Evolutionary conservation across 2,888 invertebrate genomes (phyloP), one percentile per base, ranked within the genome.

Genomic region (Caenorhabditis sp.): DNA sequence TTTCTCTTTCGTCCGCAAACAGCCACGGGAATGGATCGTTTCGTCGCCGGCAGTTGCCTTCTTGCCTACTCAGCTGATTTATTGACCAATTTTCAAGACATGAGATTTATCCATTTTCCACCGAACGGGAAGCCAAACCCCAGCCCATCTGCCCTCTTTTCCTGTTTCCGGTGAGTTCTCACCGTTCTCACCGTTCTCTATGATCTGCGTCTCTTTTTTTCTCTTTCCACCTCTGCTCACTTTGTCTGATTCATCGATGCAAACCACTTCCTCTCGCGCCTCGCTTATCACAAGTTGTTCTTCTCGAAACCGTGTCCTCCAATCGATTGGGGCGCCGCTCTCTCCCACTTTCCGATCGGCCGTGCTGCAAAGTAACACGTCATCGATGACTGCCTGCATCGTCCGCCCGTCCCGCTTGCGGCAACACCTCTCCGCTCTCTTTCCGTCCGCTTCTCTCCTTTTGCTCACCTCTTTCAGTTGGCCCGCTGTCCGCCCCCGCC

Each of bases 231-330:
- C 2, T 9, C 11, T 13, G 11, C 35, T 61, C 24, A 8, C 32
- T 6, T 17, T 35, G 39, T 35, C 45, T 56, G 43, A 53, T 48
- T 55, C 50, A 43, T 37, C 26, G 52, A 20, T 32, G 46, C 26
- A 48, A 26, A 24, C 15, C 61, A 8, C 48, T 68, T 46, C 43
- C 35, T 53, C 17, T 30, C 43, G 5, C n/a, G 24, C 24, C 41
- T 26, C 39, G 37, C 58, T 66, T 66, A 68, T 68, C 68, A 68
- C 15, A 30, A 27, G 35, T 41, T 52, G 13, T 58, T 56, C 55
- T 66, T 58, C 68, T 68, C 68, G 52, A 66, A 68, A 59, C 43
- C 22, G 52, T 50, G 48, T 52, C n/a, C 32, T 17, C 68, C 56
- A 59, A 68, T 68, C 68, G 50, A 68, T 68, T n/a, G 55, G 27